phyloP scores from a whole-genome alignment of 1,140 invertebrate species.

The Drosophila jambulina region DNA sequence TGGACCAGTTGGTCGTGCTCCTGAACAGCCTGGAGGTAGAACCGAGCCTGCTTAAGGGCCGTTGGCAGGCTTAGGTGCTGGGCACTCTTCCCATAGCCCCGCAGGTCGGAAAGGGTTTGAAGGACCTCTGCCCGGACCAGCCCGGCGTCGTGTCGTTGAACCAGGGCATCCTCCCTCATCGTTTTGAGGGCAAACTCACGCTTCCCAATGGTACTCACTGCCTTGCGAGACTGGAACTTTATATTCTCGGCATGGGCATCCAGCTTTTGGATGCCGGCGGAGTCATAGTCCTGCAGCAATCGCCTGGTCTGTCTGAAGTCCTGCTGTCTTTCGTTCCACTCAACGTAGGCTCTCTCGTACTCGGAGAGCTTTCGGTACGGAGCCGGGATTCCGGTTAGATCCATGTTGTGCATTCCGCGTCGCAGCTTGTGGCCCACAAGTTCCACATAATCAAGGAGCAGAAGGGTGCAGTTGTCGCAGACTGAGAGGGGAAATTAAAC shows the following conservation, averaged over 20 bases:
- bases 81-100: constrained; percentile 70
- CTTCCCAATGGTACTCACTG: constrained; percentile 61
- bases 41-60: constrained; percentile 75
- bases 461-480: constrained; percentile 96
- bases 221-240: constrained; percentile 75
- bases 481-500: constrained; percentile 86
- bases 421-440: constrained; percentile 86
- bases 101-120: constrained; percentile 60
- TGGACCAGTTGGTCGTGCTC: constrained; percentile 65
- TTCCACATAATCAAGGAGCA: constrained; percentile 91
- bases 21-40: constrained; percentile 73
- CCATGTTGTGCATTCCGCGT: constrained; percentile 86
- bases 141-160: constrained; percentile 44
- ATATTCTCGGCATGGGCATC: constrained; percentile 76
- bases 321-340: constrained; percentile 82
- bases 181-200: constrained; percentile 48
- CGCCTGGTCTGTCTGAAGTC: constrained; percentile 77
- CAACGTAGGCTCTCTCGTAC: constrained; percentile 74
- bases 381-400: constrained; percentile 89
- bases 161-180: constrained; percentile 55
- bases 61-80: constrained; percentile 77
- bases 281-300: constrained; percentile 69
- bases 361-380: constrained; percentile 88
- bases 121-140: constrained; percentile 49
- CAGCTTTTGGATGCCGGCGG: constrained; percentile 60